Conservation (phyloP, 1,140 invertebrate species). For the Drosophila carrolli region DNA sequence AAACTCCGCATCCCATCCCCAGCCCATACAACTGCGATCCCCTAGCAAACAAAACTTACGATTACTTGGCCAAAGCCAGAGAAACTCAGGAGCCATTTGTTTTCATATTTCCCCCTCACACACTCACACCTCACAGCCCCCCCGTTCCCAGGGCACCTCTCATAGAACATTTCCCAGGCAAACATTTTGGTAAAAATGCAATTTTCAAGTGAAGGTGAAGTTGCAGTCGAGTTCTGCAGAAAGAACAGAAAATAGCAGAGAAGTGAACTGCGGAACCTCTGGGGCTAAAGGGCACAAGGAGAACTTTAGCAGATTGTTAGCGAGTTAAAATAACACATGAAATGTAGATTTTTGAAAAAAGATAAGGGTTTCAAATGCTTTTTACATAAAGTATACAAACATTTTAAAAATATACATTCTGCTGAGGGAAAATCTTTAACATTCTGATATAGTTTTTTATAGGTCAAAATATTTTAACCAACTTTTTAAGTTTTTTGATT, state of each 20-base stretch:
- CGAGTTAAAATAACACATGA: constrained; percentile 51
- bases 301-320: constrained; percentile 74
- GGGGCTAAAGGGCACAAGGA: constrained; percentile 6
- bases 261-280: neutral
- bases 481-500: too few relatives aligned
- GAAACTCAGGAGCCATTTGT: constrained; percentile 69
- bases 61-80: constrained; percentile 47
- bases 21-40: constrained; percentile 8
- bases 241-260: constrained; percentile 3
- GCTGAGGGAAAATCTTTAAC: too few relatives aligned
- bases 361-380: constrained; percentile 19
- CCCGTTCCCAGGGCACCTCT: constrained; percentile 21
- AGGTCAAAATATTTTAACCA: too few relatives aligned
- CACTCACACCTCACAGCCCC: constrained; percentile 10
- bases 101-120: constrained; percentile 62
- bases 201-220: constrained; percentile 71
- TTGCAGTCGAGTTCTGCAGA: constrained; percentile 48
- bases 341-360: constrained; percentile 13
- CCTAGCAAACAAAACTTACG: constrained; percentile 53
- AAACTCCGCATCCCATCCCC: constrained; percentile 2
- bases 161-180: constrained; percentile 47
- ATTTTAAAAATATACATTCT: too few relatives aligned
- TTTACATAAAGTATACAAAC: neutral
- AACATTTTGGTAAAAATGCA: constrained; percentile 78
- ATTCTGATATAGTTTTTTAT: too few relatives aligned